Conservation (phyloP, 2,797 vertebrate species). For the Oreortyx pictus region DNA sequence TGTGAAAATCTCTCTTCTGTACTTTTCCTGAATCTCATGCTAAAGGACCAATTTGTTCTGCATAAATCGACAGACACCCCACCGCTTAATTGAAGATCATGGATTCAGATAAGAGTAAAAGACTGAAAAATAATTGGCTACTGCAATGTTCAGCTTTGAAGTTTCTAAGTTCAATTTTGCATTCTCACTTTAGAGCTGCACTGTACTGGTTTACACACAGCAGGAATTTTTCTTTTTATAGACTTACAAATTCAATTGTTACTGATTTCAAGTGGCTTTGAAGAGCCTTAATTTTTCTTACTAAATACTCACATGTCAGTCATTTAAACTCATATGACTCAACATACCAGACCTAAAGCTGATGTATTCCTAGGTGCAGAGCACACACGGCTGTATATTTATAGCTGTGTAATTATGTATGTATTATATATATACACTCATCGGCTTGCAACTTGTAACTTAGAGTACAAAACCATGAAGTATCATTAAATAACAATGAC, state of each 20-base stretch:
- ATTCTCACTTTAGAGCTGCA: background rate
- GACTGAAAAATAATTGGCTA: constrained; percentile 28
- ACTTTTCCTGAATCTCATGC: background rate
- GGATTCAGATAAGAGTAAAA: constrained; percentile 1
- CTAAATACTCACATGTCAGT: background rate
- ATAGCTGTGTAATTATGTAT: background rate
- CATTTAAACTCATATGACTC: background rate
- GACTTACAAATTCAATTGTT: background rate
- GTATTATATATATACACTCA: background rate
- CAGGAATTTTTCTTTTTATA: constrained; percentile 9
- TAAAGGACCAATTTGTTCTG: background rate
- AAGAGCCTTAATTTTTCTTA: background rate
- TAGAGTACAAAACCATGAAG: background rate
- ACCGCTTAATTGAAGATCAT: constrained; percentile 1
- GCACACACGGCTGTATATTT: background rate
- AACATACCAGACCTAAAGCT: background rate
- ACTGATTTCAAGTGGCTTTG: background rate
- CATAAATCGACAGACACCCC: background rate
- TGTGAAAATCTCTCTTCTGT: background rate
- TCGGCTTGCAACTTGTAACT: background rate
- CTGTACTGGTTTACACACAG: background rate
- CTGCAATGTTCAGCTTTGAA: constrained; percentile 2
- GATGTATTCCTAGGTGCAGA: background rate
- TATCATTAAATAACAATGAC: background rate
- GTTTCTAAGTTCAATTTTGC: constrained; percentile 29